phyloP scores from a whole-genome alignment of 2,113 vertebrate genomes.

The Seriola quinqueradiata region DNA sequence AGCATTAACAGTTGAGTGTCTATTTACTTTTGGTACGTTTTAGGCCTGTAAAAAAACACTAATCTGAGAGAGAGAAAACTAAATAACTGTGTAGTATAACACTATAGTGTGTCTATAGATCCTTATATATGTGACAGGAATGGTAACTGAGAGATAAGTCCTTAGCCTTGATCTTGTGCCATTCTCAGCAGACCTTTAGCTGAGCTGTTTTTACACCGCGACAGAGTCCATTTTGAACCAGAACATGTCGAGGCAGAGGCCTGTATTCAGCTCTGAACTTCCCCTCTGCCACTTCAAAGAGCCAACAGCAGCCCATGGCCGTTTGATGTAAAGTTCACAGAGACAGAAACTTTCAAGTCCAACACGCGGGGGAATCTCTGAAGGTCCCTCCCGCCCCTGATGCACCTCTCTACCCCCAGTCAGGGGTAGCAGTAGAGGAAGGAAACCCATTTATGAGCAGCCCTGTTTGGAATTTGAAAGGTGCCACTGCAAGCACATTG shows the following conservation, averaged over 20 bases:
- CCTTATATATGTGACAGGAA: slow-evolving; percentile 31
- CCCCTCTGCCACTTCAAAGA: slow-evolving; percentile 83
- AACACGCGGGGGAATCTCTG: slow-evolving; percentile 74
- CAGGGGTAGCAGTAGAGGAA: slow-evolving; percentile 57
- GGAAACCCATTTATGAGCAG: slow-evolving; percentile 56
- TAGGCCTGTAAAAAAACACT: neutral
- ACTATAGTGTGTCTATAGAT: neutral
- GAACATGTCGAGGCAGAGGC: slow-evolving; percentile 73
- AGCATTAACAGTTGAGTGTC: neutral
- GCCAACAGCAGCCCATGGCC: slow-evolving; percentile 59
- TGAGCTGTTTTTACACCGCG: slow-evolving; percentile 58
- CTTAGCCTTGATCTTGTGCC: slow-evolving; percentile 62
- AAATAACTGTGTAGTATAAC: neutral
- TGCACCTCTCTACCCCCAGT: slow-evolving; percentile 54
- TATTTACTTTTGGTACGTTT: slow-evolving; percentile 15
- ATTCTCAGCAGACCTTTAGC: slow-evolving; percentile 71
- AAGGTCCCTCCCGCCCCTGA: slow-evolving; percentile 66
- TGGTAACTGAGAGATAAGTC: slow-evolving; percentile 34
- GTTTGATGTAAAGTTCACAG: slow-evolving; percentile 88
- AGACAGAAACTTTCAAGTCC: slow-evolving; percentile 83
- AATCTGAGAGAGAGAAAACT: neutral
- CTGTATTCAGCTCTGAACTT: slow-evolving; percentile 50
- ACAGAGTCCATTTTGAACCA: slow-evolving; percentile 66
- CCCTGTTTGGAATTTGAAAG: slow-evolving; percentile 48
- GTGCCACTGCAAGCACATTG: neutral